Conservation (phyloP, 2,113 vertebrate genomes). For the Saguinus midas region DNA sequence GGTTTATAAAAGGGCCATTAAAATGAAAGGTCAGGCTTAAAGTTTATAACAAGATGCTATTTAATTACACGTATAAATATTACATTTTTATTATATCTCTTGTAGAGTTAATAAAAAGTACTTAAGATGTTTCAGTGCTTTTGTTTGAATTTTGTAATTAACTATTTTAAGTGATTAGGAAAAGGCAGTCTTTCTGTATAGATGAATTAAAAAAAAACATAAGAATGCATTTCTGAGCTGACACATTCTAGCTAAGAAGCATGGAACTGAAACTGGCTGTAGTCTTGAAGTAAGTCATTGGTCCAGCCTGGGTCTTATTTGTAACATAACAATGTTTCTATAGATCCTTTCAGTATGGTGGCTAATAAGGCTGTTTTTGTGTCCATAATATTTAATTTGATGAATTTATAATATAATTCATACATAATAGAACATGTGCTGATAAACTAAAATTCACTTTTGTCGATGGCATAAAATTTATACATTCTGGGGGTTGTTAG, state of each 20-base stretch:
- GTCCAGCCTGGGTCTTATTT: not conserved
- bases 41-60: slow-evolving; percentile 7
- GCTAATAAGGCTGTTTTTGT: not conserved
- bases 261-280: not conserved
- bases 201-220: not conserved
- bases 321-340: not conserved
- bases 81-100: not conserved
- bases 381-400: not conserved
- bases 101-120: not conserved
- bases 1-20: not conserved
- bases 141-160: not conserved
- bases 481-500: not conserved
- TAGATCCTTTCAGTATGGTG: not conserved
- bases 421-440: not conserved
- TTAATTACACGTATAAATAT: slow-evolving; percentile 34
- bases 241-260: not conserved
- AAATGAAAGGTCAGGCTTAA: slow-evolving; percentile 41
- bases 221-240: not conserved
- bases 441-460: not conserved
- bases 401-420: not conserved
- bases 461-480: not conserved
- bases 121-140: not conserved
- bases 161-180: not conserved
- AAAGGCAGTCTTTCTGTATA: not conserved
- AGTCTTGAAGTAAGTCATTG: not conserved